Conservation (phyloP, 2,888 invertebrate species). For the Lasioglossum pauxillum region DNA sequence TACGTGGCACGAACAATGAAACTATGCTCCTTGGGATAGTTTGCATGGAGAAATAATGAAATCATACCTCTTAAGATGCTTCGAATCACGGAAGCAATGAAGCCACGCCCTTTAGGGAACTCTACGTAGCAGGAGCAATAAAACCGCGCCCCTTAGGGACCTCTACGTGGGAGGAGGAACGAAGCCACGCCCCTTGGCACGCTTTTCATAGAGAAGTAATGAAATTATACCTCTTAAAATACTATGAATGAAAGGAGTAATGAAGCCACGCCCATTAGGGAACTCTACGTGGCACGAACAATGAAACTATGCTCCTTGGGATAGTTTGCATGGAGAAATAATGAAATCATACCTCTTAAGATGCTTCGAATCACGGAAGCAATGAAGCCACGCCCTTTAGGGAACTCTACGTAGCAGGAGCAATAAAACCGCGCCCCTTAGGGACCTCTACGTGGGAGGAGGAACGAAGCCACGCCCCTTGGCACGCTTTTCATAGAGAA, state of each 20-base stretch:
- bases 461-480: not conserved
- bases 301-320: not conserved
- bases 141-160: not conserved
- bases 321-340: too few relatives aligned
- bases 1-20: not conserved
- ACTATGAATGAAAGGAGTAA: not conserved
- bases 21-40: not conserved
- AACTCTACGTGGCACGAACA: not conserved
- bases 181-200: not conserved
- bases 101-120: not conserved
- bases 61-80: too few relatives aligned
- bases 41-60: not conserved
- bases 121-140: not conserved
- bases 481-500: too few relatives aligned
- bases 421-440: not conserved
- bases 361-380: not conserved
- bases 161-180: too few relatives aligned
- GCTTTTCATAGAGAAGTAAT: too few relatives aligned
- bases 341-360: not conserved
- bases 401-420: not conserved
- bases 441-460: not conserved
- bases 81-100: not conserved
- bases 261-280: not conserved
- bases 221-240: not conserved
- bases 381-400: not conserved